Base-by-base conservation (phyloP, 2,888 invertebrate species). In the Cheilosia vernalis region DNA sequence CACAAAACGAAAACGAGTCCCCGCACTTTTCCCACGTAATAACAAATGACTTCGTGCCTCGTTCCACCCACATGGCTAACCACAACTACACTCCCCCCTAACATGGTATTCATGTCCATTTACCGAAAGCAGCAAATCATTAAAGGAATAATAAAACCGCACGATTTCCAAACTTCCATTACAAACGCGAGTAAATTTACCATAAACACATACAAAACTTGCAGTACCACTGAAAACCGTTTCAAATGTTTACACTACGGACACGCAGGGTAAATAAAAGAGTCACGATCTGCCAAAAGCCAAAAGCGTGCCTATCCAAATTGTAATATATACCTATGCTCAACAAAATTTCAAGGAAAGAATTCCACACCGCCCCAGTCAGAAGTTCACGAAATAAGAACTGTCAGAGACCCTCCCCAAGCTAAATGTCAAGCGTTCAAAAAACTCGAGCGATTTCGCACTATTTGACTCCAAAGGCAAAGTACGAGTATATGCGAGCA, bases 401-500 rank as follows among this genome's bases (percentile, higher is more conserved):
- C 53, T 63, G 53, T 33, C 33, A 37, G 21, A 17, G 37, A 74
- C 44, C 73, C 73, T 74, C 73, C 69, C 51, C 58, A 51, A 73
- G 53, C 40, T 73, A 83, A 79, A 83, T 83, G 83, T 79, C 73
- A 55, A 67, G 64, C 73, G 63, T 58, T 67, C 42, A 58, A 79
- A 67, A 67, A 63, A 79, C 64, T 73, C 69, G 27, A 74, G 63
- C 42, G 79, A 83, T 73, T 79, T 79, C 67, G 67, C 83, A 84
- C 73, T 79, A 9, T 37, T 67, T 83, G 83, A 83, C 83, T 78
- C 44, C n/a, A 47, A 44, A 40, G 78, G 37, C n/a, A 47, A 44
- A 40, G 77, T n/a, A n/a, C n/a, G n/a, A n/a, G n/a, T 66, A 63
- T 40, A 37, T 10, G 3, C 30, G 30, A 30, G 30, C 40, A 37